Base-by-base conservation (phyloP, 2,113 vertebrate species). In the Sciurus niger region DNA sequence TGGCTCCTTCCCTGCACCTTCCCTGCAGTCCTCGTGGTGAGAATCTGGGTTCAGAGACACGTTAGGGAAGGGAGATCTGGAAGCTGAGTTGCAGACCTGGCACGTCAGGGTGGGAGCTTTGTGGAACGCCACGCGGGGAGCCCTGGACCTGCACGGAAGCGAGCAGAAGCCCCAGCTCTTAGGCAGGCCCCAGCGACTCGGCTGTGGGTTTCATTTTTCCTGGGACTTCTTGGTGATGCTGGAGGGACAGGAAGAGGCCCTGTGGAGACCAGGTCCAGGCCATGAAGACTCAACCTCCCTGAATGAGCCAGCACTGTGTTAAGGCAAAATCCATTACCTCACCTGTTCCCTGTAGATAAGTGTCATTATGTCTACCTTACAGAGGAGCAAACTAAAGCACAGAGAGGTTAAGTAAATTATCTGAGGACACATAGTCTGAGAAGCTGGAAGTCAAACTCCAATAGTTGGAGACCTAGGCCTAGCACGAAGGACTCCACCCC, bases 1-100 rank as follows among this genome's bases (percentile, higher is more conserved):
- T 80, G 90, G 96, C 92, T 82, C 79, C 97, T 98, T 98, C 97
- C 97, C 46, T 48, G 46, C 46, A 48, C 46, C 46, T 48, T 48
- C 46, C 79, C 82, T 48, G 84, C 79, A 93, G 96, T 14, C 14
- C 79, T 78, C 93, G 72, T 14, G 80, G 96, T 68, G 55, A 87
- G 0, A 0, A 11, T 48, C 74, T 97, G 97, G 96, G 97, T 97
- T 97, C 90, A 76, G 34, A 68, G 53, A 51, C 4, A 37, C 14
- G 32, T 6, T 1, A 14, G n/a, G 72, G 80, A 34, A 90, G 82
- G 37, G 63, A 51, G 88, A 48, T 2, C 25, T 46, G 43, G 63
- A 34, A 48, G 63, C 32, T 13, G 84, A 46, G n/a, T 22, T 20
- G 46, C 6, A 76, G 65, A 10, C 37, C 37, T 1, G 73, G 73